A percentile compares a stretch with the other conserved stretches of the same genome.
Evolutionary conservation across 2,113 vertebrate species (phyloP).

Genomic region (Drymodes brunneopygia): DNA sequence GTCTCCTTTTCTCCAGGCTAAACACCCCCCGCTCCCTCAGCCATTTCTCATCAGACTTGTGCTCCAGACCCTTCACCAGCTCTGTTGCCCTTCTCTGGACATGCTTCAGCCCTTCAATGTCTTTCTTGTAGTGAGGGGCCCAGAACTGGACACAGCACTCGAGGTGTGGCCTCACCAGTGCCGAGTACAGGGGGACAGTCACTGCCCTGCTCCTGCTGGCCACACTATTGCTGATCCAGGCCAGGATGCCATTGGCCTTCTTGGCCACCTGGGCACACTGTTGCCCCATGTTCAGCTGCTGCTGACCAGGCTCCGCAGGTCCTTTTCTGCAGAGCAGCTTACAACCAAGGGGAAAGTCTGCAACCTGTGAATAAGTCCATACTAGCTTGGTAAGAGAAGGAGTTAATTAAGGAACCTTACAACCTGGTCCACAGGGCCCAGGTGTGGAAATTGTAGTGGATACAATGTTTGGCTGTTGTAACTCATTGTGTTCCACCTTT

Average conservation of each 20-base stretch:
- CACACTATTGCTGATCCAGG: accelerated
- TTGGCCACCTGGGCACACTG: neutral
- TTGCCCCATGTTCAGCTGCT: neutral
- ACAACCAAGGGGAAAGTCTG: neutral
- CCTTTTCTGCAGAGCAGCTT: neutral
- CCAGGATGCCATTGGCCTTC: neutral
- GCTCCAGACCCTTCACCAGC: neutral
- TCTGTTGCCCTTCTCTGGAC: neutral
- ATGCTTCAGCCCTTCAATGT: accelerated
- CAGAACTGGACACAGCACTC: accelerated
- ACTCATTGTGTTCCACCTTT: accelerated
- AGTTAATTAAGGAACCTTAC: neutral
- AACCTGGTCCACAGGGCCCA: neutral
- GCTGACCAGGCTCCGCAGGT: neutral
- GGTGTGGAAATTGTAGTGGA: accelerated
- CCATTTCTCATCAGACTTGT: accelerated
- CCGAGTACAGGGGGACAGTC: accelerated
- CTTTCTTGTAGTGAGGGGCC: neutral
- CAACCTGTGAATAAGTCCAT: neutral
- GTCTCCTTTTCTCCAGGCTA: neutral
- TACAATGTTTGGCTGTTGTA: neutral
- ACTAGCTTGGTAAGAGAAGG: neutral
- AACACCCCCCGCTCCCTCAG: neutral
- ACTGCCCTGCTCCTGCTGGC: neutral
- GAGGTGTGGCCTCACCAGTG: accelerated